These are phyloP conservation scores for Frieseomelitta varia DNA, from an alignment of 1,140 invertebrate species.

Conservation along the genomic window DNA sequence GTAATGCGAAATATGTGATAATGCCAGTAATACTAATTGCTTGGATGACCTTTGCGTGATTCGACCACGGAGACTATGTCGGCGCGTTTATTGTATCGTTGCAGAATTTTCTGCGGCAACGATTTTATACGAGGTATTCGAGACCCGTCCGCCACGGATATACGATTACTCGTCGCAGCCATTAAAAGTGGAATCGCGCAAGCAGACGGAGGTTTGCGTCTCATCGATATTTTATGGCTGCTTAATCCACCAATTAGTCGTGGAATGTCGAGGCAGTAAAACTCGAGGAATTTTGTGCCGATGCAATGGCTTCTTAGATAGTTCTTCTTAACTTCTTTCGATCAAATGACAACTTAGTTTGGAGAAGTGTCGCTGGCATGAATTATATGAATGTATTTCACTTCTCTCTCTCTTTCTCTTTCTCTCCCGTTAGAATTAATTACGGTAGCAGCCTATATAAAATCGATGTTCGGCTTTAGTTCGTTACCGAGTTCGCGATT, in stretches of 20 bases:
- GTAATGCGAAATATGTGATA: conserved; percentile 62
- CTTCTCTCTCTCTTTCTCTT: not conserved
- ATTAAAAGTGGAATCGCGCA: conserved; percentile 27
- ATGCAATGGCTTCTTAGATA: not conserved
- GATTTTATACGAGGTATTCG: conserved; percentile 54
- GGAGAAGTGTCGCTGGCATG: not conserved
- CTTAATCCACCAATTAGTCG: conserved; percentile 18
- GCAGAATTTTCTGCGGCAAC: conserved; percentile 53
- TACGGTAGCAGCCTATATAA: not conserved
- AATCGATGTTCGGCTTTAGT: not conserved
- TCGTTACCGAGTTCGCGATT: not conserved
- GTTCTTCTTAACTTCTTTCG: not conserved
- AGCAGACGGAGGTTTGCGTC: conserved; percentile 14
- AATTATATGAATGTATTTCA: not conserved
- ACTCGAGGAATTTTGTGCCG: not conserved
- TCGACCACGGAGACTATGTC: conserved; percentile 46
- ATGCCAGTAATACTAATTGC: conserved; percentile 65
- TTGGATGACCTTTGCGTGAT: conserved; percentile 73
- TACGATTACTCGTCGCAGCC: conserved; percentile 23
- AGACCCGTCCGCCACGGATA: conserved; percentile 3
- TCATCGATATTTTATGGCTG: conserved; percentile 38
- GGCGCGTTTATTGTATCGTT: conserved; percentile 51
- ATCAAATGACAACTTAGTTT: not conserved
- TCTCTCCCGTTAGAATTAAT: not conserved
- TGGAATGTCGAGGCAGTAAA: conserved; percentile 29